These are phyloP conservation scores for Pedetes capensis DNA, from an alignment of 2,113 vertebrate genomes.

Conservation along the genomic window DNA sequence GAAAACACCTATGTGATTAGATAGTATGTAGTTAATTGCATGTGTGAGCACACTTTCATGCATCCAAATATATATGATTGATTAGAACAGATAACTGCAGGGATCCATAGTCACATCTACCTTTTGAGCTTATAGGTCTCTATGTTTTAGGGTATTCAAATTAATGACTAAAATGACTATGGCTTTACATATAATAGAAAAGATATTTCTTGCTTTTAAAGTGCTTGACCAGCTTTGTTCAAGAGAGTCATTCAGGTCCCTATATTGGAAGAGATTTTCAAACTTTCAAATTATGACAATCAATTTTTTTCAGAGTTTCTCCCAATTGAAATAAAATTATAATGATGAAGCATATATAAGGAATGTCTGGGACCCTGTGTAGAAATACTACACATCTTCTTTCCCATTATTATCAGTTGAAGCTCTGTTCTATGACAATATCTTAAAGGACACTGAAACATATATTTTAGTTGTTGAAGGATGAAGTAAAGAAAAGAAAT, in stretches of 20 bases:
- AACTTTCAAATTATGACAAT: background rate
- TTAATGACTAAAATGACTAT: background rate
- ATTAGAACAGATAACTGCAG: background rate
- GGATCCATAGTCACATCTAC: background rate
- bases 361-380: background rate
- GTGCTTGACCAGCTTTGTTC: background rate
- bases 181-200: background rate
- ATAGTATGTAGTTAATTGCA: background rate
- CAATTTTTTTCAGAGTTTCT: background rate
- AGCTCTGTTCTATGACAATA: background rate
- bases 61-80: background rate
- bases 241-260: background rate
- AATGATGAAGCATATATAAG: background rate
- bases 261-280: background rate
- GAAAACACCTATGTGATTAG: background rate
- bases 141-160: background rate
- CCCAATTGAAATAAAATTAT: background rate
- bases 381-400: background rate
- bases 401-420: background rate
- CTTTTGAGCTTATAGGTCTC: background rate
- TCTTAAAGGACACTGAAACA: background rate
- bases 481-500: background rate
- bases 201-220: background rate
- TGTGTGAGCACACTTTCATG: background rate
- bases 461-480: background rate